Evolutionary conservation across 2,888 invertebrate genomes (phyloP), one percentile per base, ranked within the genome.

Genomic region (Hirtodrosophila trivittata): DNA sequence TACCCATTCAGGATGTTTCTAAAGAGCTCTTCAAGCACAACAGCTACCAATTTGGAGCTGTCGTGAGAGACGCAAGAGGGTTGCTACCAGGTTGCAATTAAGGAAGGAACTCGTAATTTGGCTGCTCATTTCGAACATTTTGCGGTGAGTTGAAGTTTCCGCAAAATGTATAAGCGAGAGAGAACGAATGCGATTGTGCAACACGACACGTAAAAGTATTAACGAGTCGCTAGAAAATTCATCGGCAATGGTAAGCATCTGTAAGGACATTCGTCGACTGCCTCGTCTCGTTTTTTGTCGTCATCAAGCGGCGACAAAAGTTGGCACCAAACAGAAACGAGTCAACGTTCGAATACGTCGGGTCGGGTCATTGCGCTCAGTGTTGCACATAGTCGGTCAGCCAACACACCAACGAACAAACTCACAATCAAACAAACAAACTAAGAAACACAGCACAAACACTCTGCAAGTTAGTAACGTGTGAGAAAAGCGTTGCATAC

Each of bases 321-420:
- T 72, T 78, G 64, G 76, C 75, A 68, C 72, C 59, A 63, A 74
- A 77, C 83, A 89, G 86, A 88, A 89, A 87, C 88, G 86, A 88
- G 88, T 86, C 86, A 88, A 82, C 89, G 87, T 84, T 88, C 87
- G 86, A 88, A 77, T 87, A 75, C 84, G 74, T 84, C 87, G 87
- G 77, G 85, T 82, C 87, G 86, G 87, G 87, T 88, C 87, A 89
- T 88, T 89, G 87, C 75, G 86, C 88, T 87, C 73, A 65, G 75
- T 77, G 54, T 58, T 66, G 73, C 75, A 84, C 47, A 72, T 75
- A 39, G 43, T 73, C 57, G 47, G 66, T 54, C 46, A 59, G 47
- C 26, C 46, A 55, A 32, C 57, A 59, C 41, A 28, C 51, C 42
- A 9, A 35, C 43, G 42, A 21, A 18, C 42, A 26, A 41, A 7